Percentiles rank a stretch among this genome's conserved stretches.
Evolutionary conservation across 2,888 invertebrate species (phyloP).

Genomic region (Drosophila nr. fundita): DNA sequence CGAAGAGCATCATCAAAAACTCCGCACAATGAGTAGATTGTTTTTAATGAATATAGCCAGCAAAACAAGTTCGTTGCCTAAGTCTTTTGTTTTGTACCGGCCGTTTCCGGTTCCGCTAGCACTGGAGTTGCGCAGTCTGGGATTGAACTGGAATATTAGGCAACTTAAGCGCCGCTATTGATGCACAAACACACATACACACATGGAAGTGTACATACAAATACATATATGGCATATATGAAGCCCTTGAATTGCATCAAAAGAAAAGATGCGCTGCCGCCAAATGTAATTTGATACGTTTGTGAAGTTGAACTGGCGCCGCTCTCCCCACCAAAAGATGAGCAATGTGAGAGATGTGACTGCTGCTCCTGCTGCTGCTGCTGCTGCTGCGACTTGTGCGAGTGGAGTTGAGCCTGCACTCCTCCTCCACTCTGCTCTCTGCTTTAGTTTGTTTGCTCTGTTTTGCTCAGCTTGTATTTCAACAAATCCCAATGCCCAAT

Average conservation of each 20-base stretch:
- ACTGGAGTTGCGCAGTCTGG: not conserved
- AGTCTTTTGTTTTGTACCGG: constrained; percentile 46
- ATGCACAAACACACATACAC: constrained; percentile 10
- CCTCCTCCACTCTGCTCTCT: not conserved
- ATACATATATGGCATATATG: not conserved
- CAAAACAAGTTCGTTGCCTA: constrained; percentile 47
- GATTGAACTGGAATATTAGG: constrained; percentile 29
- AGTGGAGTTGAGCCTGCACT: not conserved
- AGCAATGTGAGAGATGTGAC: constrained; percentile 28
- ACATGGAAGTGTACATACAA: not conserved
- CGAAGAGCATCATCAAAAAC: constrained; percentile 14
- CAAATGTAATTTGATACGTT: constrained; percentile 71
- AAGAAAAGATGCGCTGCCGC: constrained; percentile 51
- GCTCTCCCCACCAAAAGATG: constrained; percentile 47
- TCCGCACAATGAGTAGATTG: constrained; percentile 52
- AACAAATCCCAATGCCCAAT: constrained; percentile 40
- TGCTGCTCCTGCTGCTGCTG: not conserved
- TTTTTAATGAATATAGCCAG: constrained; percentile 15
- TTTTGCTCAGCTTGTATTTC: constrained; percentile 64
- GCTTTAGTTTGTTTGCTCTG: constrained; percentile 13
- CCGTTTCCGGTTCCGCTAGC: constrained; percentile 74
- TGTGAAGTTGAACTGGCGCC: constrained; percentile 68
- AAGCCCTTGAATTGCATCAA: constrained; percentile 56
- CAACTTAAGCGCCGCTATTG: constrained; percentile 40
- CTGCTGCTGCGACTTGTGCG: not conserved